Evolutionary conservation across 1,140 invertebrate species (phyloP), one percentile per base, ranked within the genome.

Genomic region (Centruroides vittatus): DNA sequence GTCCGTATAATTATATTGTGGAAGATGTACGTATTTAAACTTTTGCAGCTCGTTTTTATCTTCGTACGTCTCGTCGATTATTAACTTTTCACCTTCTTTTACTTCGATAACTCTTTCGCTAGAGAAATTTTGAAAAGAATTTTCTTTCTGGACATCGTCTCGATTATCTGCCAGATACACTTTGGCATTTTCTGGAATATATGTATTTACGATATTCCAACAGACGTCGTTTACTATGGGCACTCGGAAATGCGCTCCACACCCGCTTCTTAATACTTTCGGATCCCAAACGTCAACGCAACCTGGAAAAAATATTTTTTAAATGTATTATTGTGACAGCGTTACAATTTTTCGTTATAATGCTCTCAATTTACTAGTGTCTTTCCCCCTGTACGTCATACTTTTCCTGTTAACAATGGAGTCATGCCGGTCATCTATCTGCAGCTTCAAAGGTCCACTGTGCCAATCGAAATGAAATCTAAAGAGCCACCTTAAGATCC

Each of bases 261-360:
- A 79, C 12, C 82, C 86, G 67, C 84, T 81, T 71, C 90, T 75
- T 11, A 93, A 70, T 4, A 93, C 90, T 80, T 95, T 95, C 1
- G 81, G 72, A 62, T 93, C 86, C 90, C 90, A 95, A 6, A 86
- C 71, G 77, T 94, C 86, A 34, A 85, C 85, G 76, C 89, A 94
- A 52, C 89, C 88, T 89, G 61, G 4, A 65, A 56, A 61, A 41
- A 23, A 23, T 23, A 23, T 23, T 23, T n/a, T 23, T 23, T 1
- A 23, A 23, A 23, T 23, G 23, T n/a, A 23, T 23, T 23, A 23
- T 23, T 23, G 23, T 23, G 23, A 23, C 23, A 23, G 23, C 23
- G 23, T 23, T 23, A 2, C 23, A 23, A 23, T 23, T 23, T 23
- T 23, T 23, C 23, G 23, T 23, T 23, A 23, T 23, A 23, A 23